phyloP scores from a whole-genome alignment of 2,888 invertebrate genomes.

The Drosophila putrida region DNA sequence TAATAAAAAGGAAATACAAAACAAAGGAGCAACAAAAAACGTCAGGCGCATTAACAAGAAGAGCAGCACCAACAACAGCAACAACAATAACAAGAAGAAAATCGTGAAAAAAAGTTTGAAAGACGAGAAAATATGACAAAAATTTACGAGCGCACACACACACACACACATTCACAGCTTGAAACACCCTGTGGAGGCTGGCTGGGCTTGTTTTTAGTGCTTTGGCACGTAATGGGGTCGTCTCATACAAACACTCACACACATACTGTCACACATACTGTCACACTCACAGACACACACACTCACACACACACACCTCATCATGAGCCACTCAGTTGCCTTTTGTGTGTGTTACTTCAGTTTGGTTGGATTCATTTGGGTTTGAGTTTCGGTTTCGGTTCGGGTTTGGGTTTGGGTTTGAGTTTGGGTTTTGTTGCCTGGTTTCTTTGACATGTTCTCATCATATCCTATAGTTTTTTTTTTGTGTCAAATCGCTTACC shows the following conservation, averaged over 20 bases:
- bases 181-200: slow-evolving; percentile 60
- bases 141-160: slow-evolving; percentile 69
- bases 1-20: slow-evolving; percentile 58
- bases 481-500: slow-evolving; percentile 46
- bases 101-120: slow-evolving; percentile 55
- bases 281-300: slow-evolving; percentile 12
- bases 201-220: slow-evolving; percentile 75
- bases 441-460: slow-evolving; percentile 26
- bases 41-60: slow-evolving; percentile 32
- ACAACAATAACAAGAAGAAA: slow-evolving; percentile 35
- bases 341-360: slow-evolving; percentile 47
- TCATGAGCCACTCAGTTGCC: slow-evolving; percentile 53
- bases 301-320: slow-evolving; percentile 24
- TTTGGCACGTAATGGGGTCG: slow-evolving; percentile 81
- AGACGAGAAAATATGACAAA: slow-evolving; percentile 76
- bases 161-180: slow-evolving; percentile 28
- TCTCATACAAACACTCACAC: slow-evolving; percentile 32
- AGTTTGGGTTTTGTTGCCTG: slow-evolving; percentile 44
- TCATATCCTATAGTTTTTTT: slow-evolving; percentile 19
- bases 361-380: slow-evolving; percentile 20
- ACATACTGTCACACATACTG: slow-evolving; percentile 3
- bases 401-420: slow-evolving; percentile 25
- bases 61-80: slow-evolving; percentile 24
- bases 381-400: slow-evolving; percentile 17
- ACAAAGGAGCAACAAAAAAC: slow-evolving; percentile 24